Evolutionary conservation across 2,888 invertebrate genomes (phyloP).

Genomic region (Operophtera brumata): DNA sequence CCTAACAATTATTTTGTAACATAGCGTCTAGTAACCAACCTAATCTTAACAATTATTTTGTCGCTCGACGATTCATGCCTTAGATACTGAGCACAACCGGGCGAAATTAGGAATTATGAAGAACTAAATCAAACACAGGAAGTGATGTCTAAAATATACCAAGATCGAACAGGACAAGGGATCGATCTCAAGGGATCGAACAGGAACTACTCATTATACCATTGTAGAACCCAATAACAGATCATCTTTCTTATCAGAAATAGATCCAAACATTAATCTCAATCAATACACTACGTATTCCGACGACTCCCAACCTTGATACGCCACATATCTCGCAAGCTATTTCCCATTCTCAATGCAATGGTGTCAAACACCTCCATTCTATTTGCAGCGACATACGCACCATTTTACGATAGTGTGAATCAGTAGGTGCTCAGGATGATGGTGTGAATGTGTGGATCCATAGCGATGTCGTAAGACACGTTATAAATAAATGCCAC

Average conservation of each 20-base stretch:
- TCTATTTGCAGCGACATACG: constrained; percentile 27
- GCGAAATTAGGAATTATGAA: no score
- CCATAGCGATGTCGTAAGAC: constrained; percentile 25
- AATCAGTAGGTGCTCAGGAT: constrained; percentile 4
- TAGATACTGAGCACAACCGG: no score
- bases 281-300: neutral
- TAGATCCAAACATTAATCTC: neutral
- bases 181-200: no score
- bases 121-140: no score
- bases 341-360: constrained; percentile 10
- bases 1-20: no score
- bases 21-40: no score
- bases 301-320: neutral
- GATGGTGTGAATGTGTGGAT: constrained; percentile 25
- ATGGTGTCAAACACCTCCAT: constrained; percentile 34
- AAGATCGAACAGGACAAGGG: no score
- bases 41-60: no score
- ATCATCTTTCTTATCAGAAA: neutral
- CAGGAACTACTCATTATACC: no score
- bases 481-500: constrained; percentile 31
- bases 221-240: no score
- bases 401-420: constrained; percentile 8
- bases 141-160: no score
- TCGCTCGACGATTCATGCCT: no score
- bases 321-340: constrained; percentile 4